Base-by-base conservation (phyloP, 2,113 vertebrate species). In the Acanthochromis polyacanthus region DNA sequence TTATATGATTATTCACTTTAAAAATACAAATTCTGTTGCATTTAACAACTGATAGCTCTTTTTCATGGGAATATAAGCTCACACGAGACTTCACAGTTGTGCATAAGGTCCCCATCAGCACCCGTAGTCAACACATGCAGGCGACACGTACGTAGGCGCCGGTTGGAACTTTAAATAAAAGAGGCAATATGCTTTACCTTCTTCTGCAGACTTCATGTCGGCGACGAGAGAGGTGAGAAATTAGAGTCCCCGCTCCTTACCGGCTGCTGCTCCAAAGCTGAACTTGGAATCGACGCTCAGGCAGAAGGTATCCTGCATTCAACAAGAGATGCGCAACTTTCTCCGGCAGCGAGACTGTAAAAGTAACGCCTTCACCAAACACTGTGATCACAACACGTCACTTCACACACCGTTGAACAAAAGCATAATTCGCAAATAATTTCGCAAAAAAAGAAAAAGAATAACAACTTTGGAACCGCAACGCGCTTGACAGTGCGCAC, bases 141-240 rank as follows among this genome's bases (percentile, higher is more conserved):
- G 16, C 50, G 15, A 16, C 15, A 11, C 4, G 62, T 23, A 22
- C 4, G 3, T 10, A 17, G n/a, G 6, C 22, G 28, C 12, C 14
- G 5, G 14, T 46, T 5, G 50, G 23, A 15, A 51, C 4, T 17
- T 40, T 40, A 23, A 19, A 50, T n/a, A 50, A 17, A 50, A 4
- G 19, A 19, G 15, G 16, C 2, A 28, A 1, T 11, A 10, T 43
- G 1, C n/a, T 30, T 84, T 96, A 97, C 97, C 96, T 97, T 98
- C 97, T 84, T 97, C 96, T 65, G 96, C 97, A 66, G 96, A 97
- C 94, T 97, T 97, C 97, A 98, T 97, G 22, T 93, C 93, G 93
- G 91, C 82, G 81, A 79, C 56, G 86, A 89, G 61, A 81, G 91
- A 88, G 75, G 75, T 85, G 86, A 89, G 71, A 82, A 82, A 72